Evolutionary conservation across 2,797 vertebrate species (phyloP).

Genomic region (Ciconia nigra): DNA sequence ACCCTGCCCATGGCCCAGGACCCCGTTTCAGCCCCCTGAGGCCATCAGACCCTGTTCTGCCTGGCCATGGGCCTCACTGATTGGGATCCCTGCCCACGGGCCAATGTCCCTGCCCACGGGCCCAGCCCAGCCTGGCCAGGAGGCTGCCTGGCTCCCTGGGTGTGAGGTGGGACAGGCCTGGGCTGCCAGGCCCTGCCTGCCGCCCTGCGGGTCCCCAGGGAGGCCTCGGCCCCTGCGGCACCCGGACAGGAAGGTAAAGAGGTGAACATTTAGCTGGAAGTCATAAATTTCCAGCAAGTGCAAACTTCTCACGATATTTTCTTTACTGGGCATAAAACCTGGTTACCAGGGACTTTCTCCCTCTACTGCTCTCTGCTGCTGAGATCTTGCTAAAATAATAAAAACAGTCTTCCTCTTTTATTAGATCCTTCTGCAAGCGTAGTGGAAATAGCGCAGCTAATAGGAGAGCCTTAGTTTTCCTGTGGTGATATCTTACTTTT

Average conservation of each 20-base stretch:
- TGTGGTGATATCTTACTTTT: neutral
- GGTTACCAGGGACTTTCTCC: neutral
- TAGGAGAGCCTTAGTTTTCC: neutral
- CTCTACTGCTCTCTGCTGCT: neutral
- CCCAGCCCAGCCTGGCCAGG: neutral
- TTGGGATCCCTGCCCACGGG: neutral
- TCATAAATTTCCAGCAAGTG: neutral
- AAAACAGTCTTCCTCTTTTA: neutral
- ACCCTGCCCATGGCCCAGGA: neutral
- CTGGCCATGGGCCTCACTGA: neutral
- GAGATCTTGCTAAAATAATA: neutral
- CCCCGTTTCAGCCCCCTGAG: accelerated
- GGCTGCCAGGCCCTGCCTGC: neutral
- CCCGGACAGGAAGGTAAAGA: neutral
- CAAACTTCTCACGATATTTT: neutral
- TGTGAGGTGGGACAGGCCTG: neutral
- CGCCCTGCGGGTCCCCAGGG: accelerated
- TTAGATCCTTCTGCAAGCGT: neutral
- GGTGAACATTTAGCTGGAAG: neutral
- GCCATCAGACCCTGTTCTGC: neutral
- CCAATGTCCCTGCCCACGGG: neutral
- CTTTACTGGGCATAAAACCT: neutral
- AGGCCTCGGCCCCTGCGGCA: accelerated
- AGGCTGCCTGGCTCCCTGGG: neutral
- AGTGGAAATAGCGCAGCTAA: neutral